phyloP scores from a whole-genome alignment of 2,888 invertebrate genomes.

The Meiosimyza platycephala region DNA sequence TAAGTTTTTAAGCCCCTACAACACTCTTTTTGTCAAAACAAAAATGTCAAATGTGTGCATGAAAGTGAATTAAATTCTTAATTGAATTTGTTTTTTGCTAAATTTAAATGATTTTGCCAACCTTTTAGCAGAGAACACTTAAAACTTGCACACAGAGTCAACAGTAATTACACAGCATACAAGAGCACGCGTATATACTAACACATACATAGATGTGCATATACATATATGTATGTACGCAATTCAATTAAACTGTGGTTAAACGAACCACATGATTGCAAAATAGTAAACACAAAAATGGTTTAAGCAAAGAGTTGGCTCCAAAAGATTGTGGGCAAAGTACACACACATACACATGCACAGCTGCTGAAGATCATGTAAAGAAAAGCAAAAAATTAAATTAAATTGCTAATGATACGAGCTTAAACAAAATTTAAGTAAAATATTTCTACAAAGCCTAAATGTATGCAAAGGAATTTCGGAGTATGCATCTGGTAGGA shows the following conservation, averaged over 20 bases:
- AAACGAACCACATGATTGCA: constrained; percentile 32
- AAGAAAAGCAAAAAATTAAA: background rate
- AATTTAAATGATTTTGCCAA: too few relatives aligned
- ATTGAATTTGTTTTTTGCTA: too few relatives aligned
- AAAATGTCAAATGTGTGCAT: too few relatives aligned
- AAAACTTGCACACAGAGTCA: constrained; percentile 9
- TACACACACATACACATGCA: too few relatives aligned
- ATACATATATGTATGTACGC: constrained; percentile 1
- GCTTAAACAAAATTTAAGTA: constrained; percentile 24
- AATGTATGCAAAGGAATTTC: too few relatives aligned
- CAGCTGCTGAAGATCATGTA: too few relatives aligned
- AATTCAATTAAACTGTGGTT: constrained; percentile 36
- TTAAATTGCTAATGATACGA: background rate
- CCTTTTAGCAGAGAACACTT: background rate
- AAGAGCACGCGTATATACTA: background rate
- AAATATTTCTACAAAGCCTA: too few relatives aligned
- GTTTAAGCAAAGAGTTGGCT: background rate
- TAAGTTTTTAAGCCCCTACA: too few relatives aligned
- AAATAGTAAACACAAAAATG: constrained; percentile 10
- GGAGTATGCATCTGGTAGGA: too few relatives aligned
- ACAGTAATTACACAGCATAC: constrained; percentile 22
- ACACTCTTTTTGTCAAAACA: too few relatives aligned
- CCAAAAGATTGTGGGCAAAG: background rate
- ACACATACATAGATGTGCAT: background rate
- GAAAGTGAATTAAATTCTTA: too few relatives aligned